These are phyloP conservation scores for Drosophila nr. medialis DNA, from an alignment of 2,888 invertebrate species.

Conservation along the genomic window DNA sequence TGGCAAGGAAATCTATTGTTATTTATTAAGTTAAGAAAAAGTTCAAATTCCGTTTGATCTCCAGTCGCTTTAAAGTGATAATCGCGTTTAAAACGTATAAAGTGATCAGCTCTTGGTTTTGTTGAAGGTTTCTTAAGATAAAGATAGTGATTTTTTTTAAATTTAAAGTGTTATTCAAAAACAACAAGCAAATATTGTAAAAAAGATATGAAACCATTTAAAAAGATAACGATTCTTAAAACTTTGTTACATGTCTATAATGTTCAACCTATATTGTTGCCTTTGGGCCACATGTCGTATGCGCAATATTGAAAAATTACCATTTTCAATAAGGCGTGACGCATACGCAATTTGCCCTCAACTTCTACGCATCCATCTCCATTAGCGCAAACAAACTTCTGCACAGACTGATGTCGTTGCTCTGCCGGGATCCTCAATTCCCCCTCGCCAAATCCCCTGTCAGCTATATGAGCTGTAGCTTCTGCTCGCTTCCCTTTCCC, in stretches of 20 bases:
- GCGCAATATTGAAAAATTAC: constrained; percentile 72
- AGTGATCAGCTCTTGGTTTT: not conserved
- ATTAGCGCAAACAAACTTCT: constrained; percentile 74
- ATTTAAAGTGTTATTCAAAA: not conserved
- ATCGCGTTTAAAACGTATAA: not conserved
- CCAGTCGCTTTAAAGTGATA: not conserved
- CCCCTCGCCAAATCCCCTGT: not conserved
- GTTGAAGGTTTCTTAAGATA: not conserved
- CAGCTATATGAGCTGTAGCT: constrained; percentile 32
- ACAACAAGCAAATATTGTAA: not conserved
- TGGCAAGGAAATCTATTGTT: not conserved
- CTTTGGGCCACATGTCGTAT: constrained; percentile 53
- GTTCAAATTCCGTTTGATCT: not conserved
- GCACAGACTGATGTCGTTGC: constrained; percentile 42
- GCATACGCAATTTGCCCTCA: constrained; percentile 58
- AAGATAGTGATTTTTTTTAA: not conserved
- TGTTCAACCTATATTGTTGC: constrained; percentile 16
- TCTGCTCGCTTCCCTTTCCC: not conserved
- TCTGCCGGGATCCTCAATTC: not conserved
- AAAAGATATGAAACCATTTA: not conserved
- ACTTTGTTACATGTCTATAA: constrained; percentile 12
- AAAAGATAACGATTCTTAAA: not conserved
- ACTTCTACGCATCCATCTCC: constrained; percentile 69
- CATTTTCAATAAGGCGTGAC: constrained; percentile 56
- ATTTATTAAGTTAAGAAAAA: not conserved